Percentiles rank a stretch among this genome's conserved stretches.
Conservation (phyloP, 2,888 invertebrate genomes). For the Tigriopus californicus region DNA sequence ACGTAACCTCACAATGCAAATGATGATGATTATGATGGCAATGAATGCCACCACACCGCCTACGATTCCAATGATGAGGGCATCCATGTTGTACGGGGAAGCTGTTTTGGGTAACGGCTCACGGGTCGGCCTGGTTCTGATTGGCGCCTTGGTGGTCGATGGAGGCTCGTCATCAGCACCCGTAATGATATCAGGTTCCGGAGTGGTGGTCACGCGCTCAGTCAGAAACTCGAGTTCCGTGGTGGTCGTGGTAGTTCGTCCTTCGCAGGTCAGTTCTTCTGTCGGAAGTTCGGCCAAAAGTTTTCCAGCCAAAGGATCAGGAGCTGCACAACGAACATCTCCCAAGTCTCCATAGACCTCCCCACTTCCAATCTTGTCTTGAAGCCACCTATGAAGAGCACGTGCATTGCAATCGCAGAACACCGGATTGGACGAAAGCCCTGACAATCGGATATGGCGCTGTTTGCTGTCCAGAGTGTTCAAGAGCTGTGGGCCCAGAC, state of each 20-base stretch:
- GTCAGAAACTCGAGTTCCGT: conserved; percentile 24
- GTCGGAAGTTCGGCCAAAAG: conserved; percentile 55
- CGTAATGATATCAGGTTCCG: conserved; percentile 77
- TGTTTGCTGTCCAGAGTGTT: conserved; percentile 61
- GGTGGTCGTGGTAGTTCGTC: conserved; percentile 23
- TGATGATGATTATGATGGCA: conserved; percentile 65
- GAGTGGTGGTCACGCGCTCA: conserved; percentile 38
- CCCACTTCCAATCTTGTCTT: conserved; percentile 18
- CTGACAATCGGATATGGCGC: conserved; percentile 49
- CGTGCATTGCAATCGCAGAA: conserved; percentile 66
- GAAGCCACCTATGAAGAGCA: conserved; percentile 55
- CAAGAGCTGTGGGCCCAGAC: conserved; percentile 54
- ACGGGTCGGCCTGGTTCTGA: conserved; percentile 19
- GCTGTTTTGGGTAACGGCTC: conserved; percentile 34
- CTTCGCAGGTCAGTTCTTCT: conserved; percentile 59
- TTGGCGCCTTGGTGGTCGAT: conserved; percentile 26
- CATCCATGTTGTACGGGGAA: conserved; percentile 61
- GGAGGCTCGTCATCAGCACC: conserved; percentile 41
- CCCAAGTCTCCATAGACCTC: conserved; percentile 11
- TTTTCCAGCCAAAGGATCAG: conserved; percentile 47
- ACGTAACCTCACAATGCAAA: conserved; percentile 56
- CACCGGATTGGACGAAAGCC: conserved; percentile 58
- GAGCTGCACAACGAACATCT: conserved; percentile 40
- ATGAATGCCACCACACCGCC: conserved; percentile 81
- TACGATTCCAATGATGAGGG: conserved; percentile 82